Evolutionary conservation across 53 echinoderm and acorn worm genomes (phyloP).

Genomic region (Holothuria leucospilota): DNA sequence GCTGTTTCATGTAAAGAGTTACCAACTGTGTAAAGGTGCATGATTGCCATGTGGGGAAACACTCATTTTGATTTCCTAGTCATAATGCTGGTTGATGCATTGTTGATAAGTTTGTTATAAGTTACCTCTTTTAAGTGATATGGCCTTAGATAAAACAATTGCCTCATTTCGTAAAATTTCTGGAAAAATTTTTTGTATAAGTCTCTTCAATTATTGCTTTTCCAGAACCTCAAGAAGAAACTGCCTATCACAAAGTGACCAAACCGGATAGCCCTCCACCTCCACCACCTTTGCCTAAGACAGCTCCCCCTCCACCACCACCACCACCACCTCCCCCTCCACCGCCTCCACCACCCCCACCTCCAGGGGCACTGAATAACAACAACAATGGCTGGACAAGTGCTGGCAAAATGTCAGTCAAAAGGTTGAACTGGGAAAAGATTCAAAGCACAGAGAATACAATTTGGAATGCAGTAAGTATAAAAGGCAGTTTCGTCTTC

Average conservation of each 20-base stretch:
- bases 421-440: constrained; percentile 98
- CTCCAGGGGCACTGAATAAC: constrained; percentile 44
- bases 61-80: too few relatives aligned
- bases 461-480: constrained; percentile 96
- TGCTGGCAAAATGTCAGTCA: constrained; percentile 84
- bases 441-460: constrained; percentile 95
- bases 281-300: neutral
- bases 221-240: neutral
- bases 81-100: too few relatives aligned
- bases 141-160: too few relatives aligned
- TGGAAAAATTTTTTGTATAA: too few relatives aligned
- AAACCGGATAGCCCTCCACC: constrained; percentile 22
- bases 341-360: constrained; percentile 75
- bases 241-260: constrained; percentile 10
- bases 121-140: too few relatives aligned
- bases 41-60: too few relatives aligned
- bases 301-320: constrained; percentile 42
- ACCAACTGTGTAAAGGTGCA: too few relatives aligned
- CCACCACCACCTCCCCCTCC: constrained; percentile 76
- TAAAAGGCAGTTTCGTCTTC: too few relatives aligned
- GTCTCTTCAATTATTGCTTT: too few relatives aligned
- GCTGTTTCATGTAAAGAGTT: too few relatives aligned
- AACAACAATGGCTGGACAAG: constrained; percentile 55
- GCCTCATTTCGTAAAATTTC: too few relatives aligned
- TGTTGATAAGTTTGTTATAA: too few relatives aligned